These are phyloP conservation scores for Ridgeia piscesae DNA, from an alignment of 1,140 invertebrate genomes.

Conservation along the genomic window DNA sequence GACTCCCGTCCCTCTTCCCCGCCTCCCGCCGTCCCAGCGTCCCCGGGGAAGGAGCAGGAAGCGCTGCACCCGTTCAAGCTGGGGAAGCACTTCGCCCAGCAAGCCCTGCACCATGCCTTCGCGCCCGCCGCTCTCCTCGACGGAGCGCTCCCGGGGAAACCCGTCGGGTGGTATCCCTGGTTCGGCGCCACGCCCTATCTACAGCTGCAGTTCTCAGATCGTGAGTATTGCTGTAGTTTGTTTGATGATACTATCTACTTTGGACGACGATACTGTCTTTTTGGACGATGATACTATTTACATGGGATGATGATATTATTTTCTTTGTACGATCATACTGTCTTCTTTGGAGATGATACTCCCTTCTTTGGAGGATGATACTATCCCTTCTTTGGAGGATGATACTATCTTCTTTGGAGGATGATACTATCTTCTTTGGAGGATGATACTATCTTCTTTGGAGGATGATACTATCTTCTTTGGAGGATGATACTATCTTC, in stretches of 20 bases:
- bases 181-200: slow-evolving; percentile 1
- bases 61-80: background rate
- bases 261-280: background rate
- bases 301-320: too few species aligned
- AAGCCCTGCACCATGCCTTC: slow-evolving; percentile 1
- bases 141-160: background rate
- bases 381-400: background rate
- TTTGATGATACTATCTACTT: background rate
- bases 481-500: too few species aligned
- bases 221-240: slow-evolving; percentile 6
- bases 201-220: background rate
- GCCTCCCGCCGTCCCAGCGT: background rate
- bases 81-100: background rate
- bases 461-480: too few species aligned
- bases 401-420: background rate
- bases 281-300: too few species aligned
- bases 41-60: background rate
- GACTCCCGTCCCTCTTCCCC: background rate
- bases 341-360: background rate
- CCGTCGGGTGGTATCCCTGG: slow-evolving; percentile 1
- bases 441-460: background rate
- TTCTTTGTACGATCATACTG: too few species aligned
- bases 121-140: background rate
- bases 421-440: background rate
- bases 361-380: background rate